Evolutionary conservation across 2,797 vertebrate genomes (phyloP).

Genomic region (Lerista edwardsae): DNA sequence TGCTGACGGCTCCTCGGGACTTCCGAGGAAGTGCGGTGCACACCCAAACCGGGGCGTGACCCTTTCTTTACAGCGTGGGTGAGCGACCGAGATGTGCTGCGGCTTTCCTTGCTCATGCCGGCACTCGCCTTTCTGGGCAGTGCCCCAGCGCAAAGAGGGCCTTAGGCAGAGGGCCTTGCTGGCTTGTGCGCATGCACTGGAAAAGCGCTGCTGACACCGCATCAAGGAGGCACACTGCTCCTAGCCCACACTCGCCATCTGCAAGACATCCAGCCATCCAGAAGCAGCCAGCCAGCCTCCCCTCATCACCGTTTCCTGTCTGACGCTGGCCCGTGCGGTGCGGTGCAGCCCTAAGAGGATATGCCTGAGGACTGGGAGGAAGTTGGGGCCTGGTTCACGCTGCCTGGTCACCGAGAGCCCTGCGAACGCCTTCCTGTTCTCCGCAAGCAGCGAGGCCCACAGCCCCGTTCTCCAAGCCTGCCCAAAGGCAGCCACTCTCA

Average conservation of each 20-base stretch:
- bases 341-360: constrained; percentile 47
- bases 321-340: constrained; percentile 24
- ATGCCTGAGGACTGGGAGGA: constrained; percentile 48
- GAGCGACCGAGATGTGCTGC: no score
- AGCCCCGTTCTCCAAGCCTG: neutral
- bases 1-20: neutral
- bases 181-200: neutral
- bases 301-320: constrained; percentile 62
- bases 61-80: neutral
- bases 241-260: constrained; percentile 26
- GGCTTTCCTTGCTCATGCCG: neutral
- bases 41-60: neutral
- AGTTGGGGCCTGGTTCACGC: constrained; percentile 38
- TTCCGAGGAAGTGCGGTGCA: neutral
- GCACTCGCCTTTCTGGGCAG: constrained; percentile 34
- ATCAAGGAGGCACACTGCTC: constrained; percentile 22
- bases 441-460: neutral
- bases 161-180: neutral
- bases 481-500: neutral
- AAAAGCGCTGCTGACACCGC: constrained; percentile 65
- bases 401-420: neutral
- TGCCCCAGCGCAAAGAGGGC: constrained; percentile 30
- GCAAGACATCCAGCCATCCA: neutral
- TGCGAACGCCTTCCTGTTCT: constrained; percentile 44
- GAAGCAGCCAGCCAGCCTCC: neutral